Percentiles rank a stretch among this genome's conserved stretches.
phyloP scores from a whole-genome alignment of 2,113 vertebrate species.

The Gallinago undulata region DNA sequence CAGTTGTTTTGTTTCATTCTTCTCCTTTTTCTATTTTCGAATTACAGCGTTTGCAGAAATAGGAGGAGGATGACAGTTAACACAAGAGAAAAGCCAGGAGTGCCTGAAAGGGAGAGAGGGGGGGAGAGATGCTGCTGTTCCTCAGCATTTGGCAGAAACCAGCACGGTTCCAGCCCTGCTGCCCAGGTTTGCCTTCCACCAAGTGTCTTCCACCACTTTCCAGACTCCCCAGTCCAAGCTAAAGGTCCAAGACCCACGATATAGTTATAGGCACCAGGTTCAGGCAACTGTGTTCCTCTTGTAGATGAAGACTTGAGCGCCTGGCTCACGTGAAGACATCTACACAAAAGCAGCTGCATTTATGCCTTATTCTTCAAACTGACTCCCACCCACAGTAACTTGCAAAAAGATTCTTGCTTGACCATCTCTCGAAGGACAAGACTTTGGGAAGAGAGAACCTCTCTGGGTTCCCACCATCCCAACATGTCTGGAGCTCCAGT shows the following conservation, averaged over 20 bases:
- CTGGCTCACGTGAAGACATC: neutral
- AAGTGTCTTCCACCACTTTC: neutral
- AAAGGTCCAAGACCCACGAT: neutral
- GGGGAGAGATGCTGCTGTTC: neutral
- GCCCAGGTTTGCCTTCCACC: neutral
- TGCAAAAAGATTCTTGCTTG: neutral
- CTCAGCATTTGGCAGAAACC: neutral
- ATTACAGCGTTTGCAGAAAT: conserved; percentile 6
- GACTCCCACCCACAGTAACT: neutral
- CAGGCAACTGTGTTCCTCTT: neutral
- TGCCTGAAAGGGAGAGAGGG: neutral
- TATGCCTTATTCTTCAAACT: neutral
- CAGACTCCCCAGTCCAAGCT: neutral
- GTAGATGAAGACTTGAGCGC: neutral
- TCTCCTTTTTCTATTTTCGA: conserved; percentile 62
- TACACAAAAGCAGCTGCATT: neutral
- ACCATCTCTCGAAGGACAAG: neutral
- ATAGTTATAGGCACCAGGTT: neutral
- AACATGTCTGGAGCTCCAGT: fast-evolving
- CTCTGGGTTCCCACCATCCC: neutral
- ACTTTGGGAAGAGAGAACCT: neutral
- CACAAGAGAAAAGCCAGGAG: neutral
- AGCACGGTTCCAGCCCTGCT: neutral
- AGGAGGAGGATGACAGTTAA: conserved; percentile 28
- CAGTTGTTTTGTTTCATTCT: conserved; percentile 35